Evolutionary conservation across 2,888 invertebrate genomes (phyloP), one percentile per base, ranked within the genome.

Genomic region (Oxyteleia sp.): DNA sequence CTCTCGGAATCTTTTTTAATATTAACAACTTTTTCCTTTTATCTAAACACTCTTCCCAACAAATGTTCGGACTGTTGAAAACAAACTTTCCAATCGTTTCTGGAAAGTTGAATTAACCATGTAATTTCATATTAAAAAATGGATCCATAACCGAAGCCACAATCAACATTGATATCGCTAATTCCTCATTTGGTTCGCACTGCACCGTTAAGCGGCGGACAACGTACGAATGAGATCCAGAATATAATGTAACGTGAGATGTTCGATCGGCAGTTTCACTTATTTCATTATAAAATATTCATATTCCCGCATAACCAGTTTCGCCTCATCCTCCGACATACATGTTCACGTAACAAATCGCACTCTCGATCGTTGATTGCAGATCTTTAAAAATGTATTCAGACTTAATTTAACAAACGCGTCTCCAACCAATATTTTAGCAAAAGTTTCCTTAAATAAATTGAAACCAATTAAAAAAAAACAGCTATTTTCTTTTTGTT

Each of bases 51-150:
- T 20, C 15, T 59, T 23, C 13, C 11, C 11, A 18, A 43, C 13
- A 18, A 41, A 57, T 38, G 38, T 38, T n/a, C 15, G n/a, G 13
- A 43, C 41, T 15, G 18, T 35, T 35, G 35, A 16, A 23, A 59
- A 2, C 26, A 1, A 23, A 43, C 53, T 68, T 68, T 68, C 68
- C 13, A 66, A 43, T 29, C 13, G 26, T 47, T 43, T 41, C 53
- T 53, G 18, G 68, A 68, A 68, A 68, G 68, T 18, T n/a, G 53
- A 68, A 64, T 57, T 57, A 47, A 69, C 57, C 69, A 41, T 57
- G 45, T 69, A 23, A 69, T 55, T 45, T 57, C 26, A 23, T 57
- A 69, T 45, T 55, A 45, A 69, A 69, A 69, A 55, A 35, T 32
- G 45, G n/a, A 45, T 45, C 29, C 26, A 29, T 18, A 45, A 45